Percentiles rank a stretch among this genome's conserved stretches.
phyloP scores from a whole-genome alignment of 2,797 vertebrate species.

The Crax fasciolata region DNA sequence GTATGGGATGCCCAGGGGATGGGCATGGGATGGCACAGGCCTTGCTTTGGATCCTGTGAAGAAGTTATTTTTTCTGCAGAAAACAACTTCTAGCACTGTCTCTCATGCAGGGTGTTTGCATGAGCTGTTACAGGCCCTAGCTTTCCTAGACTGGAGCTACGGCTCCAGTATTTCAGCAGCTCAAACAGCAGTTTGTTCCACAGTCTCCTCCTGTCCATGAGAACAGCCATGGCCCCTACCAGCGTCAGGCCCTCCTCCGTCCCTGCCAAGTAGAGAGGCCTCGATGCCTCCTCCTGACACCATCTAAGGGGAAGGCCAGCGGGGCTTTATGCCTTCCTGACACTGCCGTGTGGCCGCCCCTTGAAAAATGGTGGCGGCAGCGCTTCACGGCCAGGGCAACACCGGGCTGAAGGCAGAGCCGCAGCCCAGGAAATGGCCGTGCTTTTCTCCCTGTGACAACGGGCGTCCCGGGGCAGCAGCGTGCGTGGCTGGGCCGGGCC shows the following conservation, averaged over 20 bases:
- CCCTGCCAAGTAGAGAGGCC: not conserved
- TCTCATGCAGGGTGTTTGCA: not conserved
- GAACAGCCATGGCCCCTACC: rapidly evolving
- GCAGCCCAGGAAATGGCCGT: not conserved
- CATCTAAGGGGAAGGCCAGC: too few species aligned
- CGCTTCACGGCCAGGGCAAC: not conserved
- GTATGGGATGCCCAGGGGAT: not conserved
- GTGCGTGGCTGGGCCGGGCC: too few species aligned
- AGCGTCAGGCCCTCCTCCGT: rapidly evolving
- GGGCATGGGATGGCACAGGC: rapidly evolving
- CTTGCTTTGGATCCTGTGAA: rapidly evolving
- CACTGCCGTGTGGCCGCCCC: too few species aligned
- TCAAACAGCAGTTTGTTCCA: not conserved
- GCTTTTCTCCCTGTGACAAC: not conserved
- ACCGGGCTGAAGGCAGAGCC: not conserved
- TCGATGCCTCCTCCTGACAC: too few species aligned
- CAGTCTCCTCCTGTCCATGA: not conserved
- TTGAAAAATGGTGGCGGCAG: not conserved
- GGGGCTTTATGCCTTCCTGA: rapidly evolving
- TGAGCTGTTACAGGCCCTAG: not conserved
- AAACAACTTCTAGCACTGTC: not conserved
- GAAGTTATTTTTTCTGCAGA: rapidly evolving
- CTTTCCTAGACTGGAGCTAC: not conserved
- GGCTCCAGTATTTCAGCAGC: rapidly evolving
- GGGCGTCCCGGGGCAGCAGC: rapidly evolving